Evolutionary conservation across 2,797 vertebrate genomes (phyloP).

Genomic region (Gobionotothen gibberifrons): DNA sequence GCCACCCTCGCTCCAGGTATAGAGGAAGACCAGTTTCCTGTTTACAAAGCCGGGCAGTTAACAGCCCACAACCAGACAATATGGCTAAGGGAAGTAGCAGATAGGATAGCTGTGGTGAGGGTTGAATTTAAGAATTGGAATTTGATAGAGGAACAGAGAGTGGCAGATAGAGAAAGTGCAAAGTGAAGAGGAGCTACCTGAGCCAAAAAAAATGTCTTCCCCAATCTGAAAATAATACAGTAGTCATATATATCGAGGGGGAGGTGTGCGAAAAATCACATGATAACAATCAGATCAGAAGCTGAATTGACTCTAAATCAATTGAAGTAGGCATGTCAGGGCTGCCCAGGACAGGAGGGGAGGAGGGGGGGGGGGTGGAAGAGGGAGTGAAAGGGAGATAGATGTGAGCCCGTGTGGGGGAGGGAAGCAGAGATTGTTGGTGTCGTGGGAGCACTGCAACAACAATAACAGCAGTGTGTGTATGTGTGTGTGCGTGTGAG

Average conservation of each 20-base stretch:
- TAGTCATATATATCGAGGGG: slow-evolving; percentile 62
- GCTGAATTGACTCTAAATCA: slow-evolving; percentile 84
- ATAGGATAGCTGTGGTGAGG: slow-evolving; percentile 22
- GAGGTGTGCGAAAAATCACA: slow-evolving; percentile 75
- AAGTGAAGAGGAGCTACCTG: slow-evolving; percentile 22
- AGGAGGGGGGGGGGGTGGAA: slow-evolving; percentile 72
- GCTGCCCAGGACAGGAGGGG: slow-evolving; percentile 78
- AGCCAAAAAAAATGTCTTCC: slow-evolving; percentile 30
- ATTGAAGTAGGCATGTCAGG: slow-evolving; percentile 81
- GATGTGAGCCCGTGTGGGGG: slow-evolving; percentile 81
- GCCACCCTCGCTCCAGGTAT: slow-evolving; percentile 81
- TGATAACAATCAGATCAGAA: slow-evolving; percentile 83
- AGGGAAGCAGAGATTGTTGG: slow-evolving; percentile 85
- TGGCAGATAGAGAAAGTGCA: slow-evolving; percentile 30
- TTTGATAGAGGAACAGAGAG: slow-evolving; percentile 20
- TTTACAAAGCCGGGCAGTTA: slow-evolving; percentile 79
- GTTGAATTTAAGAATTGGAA: slow-evolving; percentile 39
- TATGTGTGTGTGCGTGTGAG: slow-evolving; percentile 62
- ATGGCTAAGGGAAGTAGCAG: slow-evolving; percentile 38
- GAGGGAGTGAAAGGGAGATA: slow-evolving; percentile 81
- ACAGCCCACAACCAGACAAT: slow-evolving; percentile 50
- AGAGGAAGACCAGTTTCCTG: slow-evolving; percentile 78
- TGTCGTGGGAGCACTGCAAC: slow-evolving; percentile 87
- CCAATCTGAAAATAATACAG: slow-evolving; percentile 68
- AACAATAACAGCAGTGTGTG: slow-evolving; percentile 87